Conservation (phyloP, 2,797 vertebrate genomes). For the Onychomys torridus region DNA sequence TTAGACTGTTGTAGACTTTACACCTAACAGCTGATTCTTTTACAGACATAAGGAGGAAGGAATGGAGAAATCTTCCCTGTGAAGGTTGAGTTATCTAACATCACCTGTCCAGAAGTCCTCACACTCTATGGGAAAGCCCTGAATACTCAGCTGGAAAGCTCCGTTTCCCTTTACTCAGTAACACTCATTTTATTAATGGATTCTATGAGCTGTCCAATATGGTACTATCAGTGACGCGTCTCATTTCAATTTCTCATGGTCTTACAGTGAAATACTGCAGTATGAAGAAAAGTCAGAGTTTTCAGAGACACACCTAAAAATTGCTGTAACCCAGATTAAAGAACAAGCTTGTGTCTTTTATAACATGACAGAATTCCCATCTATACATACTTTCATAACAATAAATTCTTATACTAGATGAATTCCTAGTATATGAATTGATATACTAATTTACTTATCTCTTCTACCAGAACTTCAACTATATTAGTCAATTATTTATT, state of each 20-base stretch:
- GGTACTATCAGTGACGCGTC: constrained; percentile 15
- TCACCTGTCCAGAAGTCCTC: constrained; percentile 15
- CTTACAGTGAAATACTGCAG: not conserved
- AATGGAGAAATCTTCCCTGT: constrained; percentile 36
- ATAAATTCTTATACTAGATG: constrained; percentile 63
- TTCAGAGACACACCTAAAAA: constrained; percentile 52
- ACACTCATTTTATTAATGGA: constrained; percentile 43
- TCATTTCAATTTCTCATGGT: constrained; percentile 32
- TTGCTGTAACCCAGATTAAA: constrained; percentile 49
- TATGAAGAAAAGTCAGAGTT: constrained; percentile 29
- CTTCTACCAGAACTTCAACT: constrained; percentile 71
- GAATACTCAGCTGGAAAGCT: constrained; percentile 23
- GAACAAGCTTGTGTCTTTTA: constrained; percentile 51
- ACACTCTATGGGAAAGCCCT: constrained; percentile 2
- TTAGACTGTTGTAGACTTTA: constrained; percentile 4
- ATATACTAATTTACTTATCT: constrained; percentile 61
- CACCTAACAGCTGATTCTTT: constrained; percentile 12
- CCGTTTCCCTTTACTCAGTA: constrained; percentile 38
- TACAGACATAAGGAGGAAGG: not conserved
- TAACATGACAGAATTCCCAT: constrained; percentile 51
- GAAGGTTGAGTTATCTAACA: constrained; percentile 30
- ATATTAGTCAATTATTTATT: constrained; percentile 77
- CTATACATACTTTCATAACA: constrained; percentile 31
- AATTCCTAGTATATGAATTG: constrained; percentile 68
- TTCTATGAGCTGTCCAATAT: constrained; percentile 23